A percentile compares a stretch with the other conserved stretches of the same genome.
Conservation (phyloP, 2,113 vertebrate genomes). For the Hemichromis elongatus region DNA sequence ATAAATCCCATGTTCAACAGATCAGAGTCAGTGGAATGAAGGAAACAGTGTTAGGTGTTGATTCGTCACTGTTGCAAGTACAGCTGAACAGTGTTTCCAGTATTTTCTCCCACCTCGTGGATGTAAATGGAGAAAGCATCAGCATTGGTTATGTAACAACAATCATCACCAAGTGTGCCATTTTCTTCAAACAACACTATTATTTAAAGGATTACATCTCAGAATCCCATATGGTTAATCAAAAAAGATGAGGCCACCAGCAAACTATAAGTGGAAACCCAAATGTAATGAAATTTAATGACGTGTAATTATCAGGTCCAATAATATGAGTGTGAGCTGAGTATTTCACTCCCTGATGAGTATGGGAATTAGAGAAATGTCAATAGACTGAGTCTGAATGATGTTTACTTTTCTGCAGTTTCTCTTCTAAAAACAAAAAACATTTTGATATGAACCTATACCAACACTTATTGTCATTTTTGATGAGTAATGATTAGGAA, state of each 20-base stretch:
- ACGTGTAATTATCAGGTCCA: not conserved
- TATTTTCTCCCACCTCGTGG: not conserved
- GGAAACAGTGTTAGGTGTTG: not conserved
- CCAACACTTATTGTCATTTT: not conserved
- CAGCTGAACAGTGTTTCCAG: not conserved
- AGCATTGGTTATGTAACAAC: not conserved
- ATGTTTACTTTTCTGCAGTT: not conserved
- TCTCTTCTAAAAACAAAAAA: not conserved
- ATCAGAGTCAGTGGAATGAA: not conserved
- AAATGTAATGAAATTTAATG: not conserved
- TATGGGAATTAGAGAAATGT: not conserved
- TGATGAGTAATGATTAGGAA: not conserved
- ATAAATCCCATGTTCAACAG: not conserved
- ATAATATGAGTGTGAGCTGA: not conserved
- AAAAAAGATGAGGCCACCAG: not conserved
- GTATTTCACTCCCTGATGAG: not conserved
- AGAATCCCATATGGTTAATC: not conserved
- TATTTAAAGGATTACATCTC: not conserved
- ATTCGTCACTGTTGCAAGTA: not conserved
- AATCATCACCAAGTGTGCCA: not conserved
- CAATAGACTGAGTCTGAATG: not conserved
- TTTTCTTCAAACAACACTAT: not conserved
- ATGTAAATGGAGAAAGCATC: not conserved
- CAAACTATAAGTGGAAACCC: not conserved
- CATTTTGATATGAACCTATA: not conserved